phyloP scores from a whole-genome alignment of 2,113 vertebrate genomes.

The Tauraco erythrolophus region DNA sequence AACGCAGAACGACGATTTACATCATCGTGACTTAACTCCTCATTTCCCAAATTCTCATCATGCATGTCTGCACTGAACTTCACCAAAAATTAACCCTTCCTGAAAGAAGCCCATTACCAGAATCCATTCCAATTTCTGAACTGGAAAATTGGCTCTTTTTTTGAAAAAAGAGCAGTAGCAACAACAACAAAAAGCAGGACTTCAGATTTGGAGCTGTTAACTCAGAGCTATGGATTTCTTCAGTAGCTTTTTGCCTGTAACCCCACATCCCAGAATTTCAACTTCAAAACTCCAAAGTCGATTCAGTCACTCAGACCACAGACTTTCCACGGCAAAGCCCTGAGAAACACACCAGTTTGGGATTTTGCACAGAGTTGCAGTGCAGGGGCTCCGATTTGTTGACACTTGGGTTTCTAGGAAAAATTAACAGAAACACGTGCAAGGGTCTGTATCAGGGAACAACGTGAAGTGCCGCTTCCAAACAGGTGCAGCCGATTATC shows the following conservation, averaged over 20 bases:
- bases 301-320: neutral
- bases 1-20: neutral
- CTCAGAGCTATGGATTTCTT: neutral
- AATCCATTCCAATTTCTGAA: neutral
- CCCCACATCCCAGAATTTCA: neutral
- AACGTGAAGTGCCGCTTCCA: constrained; percentile 48
- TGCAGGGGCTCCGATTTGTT: constrained; percentile 34
- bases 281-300: fast-evolving
- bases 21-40: constrained; percentile 44
- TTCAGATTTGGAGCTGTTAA: neutral
- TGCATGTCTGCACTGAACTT: neutral
- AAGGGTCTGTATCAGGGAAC: constrained; percentile 43
- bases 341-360: neutral
- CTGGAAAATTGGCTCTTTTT: neutral
- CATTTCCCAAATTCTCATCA: constrained; percentile 13
- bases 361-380: neutral
- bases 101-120: neutral
- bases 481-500: constrained; percentile 77
- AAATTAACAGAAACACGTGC: constrained; percentile 67
- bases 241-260: neutral
- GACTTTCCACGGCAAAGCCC: neutral
- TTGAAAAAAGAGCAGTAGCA: neutral
- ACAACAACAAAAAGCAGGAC: neutral
- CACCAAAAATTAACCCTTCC: neutral
- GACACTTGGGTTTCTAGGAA: constrained; percentile 59